These are phyloP conservation scores for Loris lydekkerianus DNA, from an alignment of 2,797 vertebrate species.

Conservation along the genomic window DNA sequence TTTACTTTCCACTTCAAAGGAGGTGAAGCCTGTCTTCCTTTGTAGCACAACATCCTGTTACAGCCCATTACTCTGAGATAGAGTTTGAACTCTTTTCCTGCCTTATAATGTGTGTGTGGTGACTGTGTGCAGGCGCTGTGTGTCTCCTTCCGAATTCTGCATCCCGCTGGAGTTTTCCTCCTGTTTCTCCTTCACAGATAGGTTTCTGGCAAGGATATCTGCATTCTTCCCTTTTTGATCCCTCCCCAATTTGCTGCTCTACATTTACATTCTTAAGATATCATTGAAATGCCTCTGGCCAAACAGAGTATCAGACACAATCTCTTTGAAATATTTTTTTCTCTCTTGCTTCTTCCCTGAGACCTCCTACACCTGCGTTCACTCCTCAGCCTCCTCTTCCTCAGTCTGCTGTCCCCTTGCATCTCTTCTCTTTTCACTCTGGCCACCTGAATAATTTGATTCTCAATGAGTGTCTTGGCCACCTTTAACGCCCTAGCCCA, in stretches of 20 bases:
- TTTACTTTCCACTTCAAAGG: not conserved
- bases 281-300: slow-evolving; percentile 7
- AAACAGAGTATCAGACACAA: not conserved
- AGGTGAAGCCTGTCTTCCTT: not conserved
- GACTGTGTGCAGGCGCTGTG: no score
- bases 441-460: not conserved
- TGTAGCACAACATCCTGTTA: not conserved
- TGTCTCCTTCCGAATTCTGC: not conserved
- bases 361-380: not conserved
- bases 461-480: not conserved
- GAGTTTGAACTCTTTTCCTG: not conserved
- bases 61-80: not conserved
- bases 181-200: not conserved
- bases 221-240: not conserved
- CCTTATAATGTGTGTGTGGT: not conserved
- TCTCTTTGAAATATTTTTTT: slow-evolving; percentile 3
- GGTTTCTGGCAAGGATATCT: not conserved
- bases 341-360: not conserved
- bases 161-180: not conserved
- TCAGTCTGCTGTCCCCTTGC: not conserved
- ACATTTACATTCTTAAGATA: not conserved
- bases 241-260: not conserved
- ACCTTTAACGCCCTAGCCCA: rapidly evolving
- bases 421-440: not conserved
- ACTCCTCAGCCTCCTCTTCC: no score